Evolutionary conservation across 2,113 vertebrate species (phyloP).

Genomic region (Macquaria australasica): DNA sequence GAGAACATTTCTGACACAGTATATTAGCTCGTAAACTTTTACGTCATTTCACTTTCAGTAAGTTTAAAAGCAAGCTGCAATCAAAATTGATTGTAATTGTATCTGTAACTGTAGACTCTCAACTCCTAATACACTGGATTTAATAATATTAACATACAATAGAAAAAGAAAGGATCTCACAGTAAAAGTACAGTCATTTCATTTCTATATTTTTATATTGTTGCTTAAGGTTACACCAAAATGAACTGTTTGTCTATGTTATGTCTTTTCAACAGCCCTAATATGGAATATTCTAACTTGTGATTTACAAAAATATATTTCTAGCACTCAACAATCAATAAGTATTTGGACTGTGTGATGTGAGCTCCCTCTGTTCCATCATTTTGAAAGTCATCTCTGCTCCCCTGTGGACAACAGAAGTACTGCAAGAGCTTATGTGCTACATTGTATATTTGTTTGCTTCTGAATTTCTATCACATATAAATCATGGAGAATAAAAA

Average conservation of each 20-base stretch:
- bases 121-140: background rate
- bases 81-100: too few relatives aligned
- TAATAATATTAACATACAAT: too few relatives aligned
- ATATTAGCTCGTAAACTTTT: background rate
- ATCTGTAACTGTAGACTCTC: background rate
- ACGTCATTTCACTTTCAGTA: conserved; percentile 27
- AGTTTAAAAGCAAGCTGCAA: background rate
- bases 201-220: conserved; percentile 1
- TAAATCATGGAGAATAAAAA: conserved; percentile 34
- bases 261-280: background rate
- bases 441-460: background rate
- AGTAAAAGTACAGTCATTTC: background rate
- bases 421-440: conserved; percentile 33
- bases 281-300: background rate
- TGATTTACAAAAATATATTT: conserved; percentile 1
- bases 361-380: background rate
- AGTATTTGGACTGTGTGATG: background rate
- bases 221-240: background rate
- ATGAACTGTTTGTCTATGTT: background rate
- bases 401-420: conserved; percentile 50
- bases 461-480: background rate
- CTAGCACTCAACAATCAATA: background rate
- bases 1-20: background rate
- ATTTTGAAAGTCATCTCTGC: conserved; percentile 43
- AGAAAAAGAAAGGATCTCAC: background rate